Evolutionary conservation across 2,888 invertebrate species (phyloP), one percentile per base, ranked within the genome.

Genomic region (Mayetiola destructor): DNA sequence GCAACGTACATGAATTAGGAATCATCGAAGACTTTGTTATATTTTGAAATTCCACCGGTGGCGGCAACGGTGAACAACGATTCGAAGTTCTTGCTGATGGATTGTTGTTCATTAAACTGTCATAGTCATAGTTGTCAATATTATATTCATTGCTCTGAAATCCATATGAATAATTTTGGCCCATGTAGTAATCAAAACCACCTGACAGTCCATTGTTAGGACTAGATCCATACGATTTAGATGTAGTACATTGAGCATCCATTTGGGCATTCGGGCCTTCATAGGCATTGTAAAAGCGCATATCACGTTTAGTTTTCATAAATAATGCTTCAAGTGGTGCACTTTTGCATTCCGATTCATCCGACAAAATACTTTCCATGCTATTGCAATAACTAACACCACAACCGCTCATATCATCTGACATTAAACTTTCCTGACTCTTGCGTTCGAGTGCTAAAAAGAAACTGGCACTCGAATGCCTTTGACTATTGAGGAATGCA

Each of bases 281-380:
- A 65, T 67, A 37, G 65, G n/a, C 8, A 42, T 18, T 39, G 6
- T 30, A 2, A 21, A 14, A 18, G n/a, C 42, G 40, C 39, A 69
- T 67, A 57, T 69, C 74, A 56, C 75, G 71, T 4, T 79, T 73
- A 1, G 77, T 76, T 36, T 57, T 57, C 64, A 79, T 79, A 59
- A 84, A 84, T 1, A 85, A 68, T 67, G 82, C 80, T 68, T 86
- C 87, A 35, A 87, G 67, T 0, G 87, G 87, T 0, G 86, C 87
- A 57, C 85, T 85, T 68, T 84, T 85, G 6, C 85, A 86, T 63
- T 84, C 84, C 0, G 85, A 85, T 61, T 87, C 88, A 67, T 88
- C 88, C 1, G 87, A 87, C 0, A 88, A 68, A 5, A 89, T 81
- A 64, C 87, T 87, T 66, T 88, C 88, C 64, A 88, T 76, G 58